Base-by-base conservation (phyloP, 1,140 invertebrate species). In the Drosophila orosa region DNA sequence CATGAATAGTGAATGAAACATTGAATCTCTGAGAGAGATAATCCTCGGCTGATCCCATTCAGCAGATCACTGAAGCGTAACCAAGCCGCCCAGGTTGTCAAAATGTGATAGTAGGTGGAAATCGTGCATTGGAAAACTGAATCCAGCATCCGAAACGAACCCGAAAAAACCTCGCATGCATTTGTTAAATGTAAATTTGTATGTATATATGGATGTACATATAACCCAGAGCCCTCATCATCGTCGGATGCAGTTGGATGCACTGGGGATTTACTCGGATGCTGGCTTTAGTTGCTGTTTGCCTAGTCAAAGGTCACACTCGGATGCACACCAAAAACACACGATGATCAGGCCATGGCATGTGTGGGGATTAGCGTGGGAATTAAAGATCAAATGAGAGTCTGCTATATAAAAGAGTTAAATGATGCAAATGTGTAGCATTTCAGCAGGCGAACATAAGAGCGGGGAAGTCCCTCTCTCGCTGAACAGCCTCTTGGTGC, bases 221-320 rank as follows among this genome's bases (percentile, higher is more conserved):
- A 17, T 67, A 69, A 33, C 62, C 47, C 48, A 40, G 9, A 10
- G 63, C 60, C 58, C 58, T 63, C 29, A 3, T 39, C 37, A 13
- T 47, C 15, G 24, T 62, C 39, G 25, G 35, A 7, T 77, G 63
- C 74, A 54, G 24, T 54, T 35, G 50, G 42, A 57, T 54, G 40
- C 54, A 63, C 45, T 10, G 37, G 27, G 27, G 24, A 39, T 59
- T 39, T 35, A 47, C 8, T 40, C 17, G 24, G 25, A 39, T 69
- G 63, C 74, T 52, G 39, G 50, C 40, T 47, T 45, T 50, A 29
- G 35, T 55, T 66, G 40, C 80, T 82, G 80, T 13, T 54, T 45
- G 69, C 80, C 80, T 83, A 60, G 39, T 83, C 58, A 29, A 83
- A 45, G 47, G 60, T 78, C 77, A 83, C 79, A 82, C 58, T 68